Evolutionary conservation across 2,888 invertebrate genomes (phyloP).

Genomic region (Corythucha ciliata): DNA sequence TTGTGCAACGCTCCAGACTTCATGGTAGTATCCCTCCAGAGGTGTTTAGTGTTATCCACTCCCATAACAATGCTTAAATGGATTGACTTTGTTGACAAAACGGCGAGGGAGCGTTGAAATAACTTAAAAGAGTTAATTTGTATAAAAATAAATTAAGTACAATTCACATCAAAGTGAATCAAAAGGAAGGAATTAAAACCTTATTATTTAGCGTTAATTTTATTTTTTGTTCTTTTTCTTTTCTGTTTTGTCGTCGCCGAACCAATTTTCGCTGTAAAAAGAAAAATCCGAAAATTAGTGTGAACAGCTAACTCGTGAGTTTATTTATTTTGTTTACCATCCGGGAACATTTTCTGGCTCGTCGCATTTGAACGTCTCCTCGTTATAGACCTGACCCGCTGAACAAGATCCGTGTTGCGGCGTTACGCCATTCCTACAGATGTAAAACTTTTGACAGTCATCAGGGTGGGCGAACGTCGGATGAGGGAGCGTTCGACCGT

Average conservation of each 20-base stretch:
- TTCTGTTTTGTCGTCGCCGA: conserved; percentile 45
- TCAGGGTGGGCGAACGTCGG: conserved; percentile 69
- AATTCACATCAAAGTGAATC: too few species aligned
- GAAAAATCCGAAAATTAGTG: conserved; percentile 22
- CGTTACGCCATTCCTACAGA: conserved; percentile 64
- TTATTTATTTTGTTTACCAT: conserved; percentile 50
- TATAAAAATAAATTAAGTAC: too few species aligned
- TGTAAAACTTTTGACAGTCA: conserved; percentile 74
- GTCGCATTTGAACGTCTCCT: conserved; percentile 65
- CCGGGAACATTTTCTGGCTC: conserved; percentile 65
- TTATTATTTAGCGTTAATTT: too few species aligned
- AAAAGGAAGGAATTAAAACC: too few species aligned
- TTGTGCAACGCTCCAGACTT: too few species aligned
- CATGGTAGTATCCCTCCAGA: too few species aligned
- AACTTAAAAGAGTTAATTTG: too few species aligned
- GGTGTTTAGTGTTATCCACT: too few species aligned
- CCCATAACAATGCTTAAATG: too few species aligned
- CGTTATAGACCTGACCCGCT: conserved; percentile 65
- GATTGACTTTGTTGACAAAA: too few species aligned
- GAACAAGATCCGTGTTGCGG: conserved; percentile 68
- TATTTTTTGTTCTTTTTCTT: too few species aligned
- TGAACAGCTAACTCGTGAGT: not conserved
- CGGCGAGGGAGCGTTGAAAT: too few species aligned
- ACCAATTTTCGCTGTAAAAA: conserved; percentile 58
- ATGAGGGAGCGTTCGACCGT: conserved; percentile 60